Percentiles rank a stretch among this genome's conserved stretches.
Evolutionary conservation across 2,888 invertebrate species (phyloP).

Genomic region (Capitulum mitella): DNA sequence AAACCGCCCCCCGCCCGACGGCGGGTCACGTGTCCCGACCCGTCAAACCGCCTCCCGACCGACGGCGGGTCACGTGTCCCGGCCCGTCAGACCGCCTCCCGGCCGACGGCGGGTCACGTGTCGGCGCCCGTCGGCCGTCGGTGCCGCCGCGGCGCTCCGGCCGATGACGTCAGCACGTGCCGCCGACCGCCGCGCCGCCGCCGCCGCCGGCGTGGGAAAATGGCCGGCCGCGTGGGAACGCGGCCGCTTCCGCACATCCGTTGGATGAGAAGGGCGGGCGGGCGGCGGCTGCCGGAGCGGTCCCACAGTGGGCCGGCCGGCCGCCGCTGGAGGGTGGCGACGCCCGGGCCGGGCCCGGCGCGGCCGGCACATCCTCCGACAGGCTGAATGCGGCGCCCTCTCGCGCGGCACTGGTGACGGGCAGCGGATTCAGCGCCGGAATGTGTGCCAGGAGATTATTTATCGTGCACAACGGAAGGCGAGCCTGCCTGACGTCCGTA

Average conservation of each 20-base stretch:
- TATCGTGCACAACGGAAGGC: no score
- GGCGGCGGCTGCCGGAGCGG: not conserved
- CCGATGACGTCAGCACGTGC: slow-evolving; percentile 15
- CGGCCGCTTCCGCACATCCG: slow-evolving; percentile 17
- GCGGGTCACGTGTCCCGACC: no score
- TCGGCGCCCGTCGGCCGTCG: not conserved
- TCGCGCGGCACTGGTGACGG: no score
- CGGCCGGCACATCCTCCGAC: no score
- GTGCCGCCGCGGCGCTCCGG: no score
- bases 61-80: slow-evolving; percentile 15
- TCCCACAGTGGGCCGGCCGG: not conserved
- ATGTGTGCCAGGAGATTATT: no score
- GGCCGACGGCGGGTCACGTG: slow-evolving; percentile 2
- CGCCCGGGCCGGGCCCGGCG: no score
- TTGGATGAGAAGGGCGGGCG: not conserved
- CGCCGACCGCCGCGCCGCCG: not conserved
- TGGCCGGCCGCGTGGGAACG: not conserved
- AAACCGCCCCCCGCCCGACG: no score
- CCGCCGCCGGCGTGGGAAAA: slow-evolving; percentile 14
- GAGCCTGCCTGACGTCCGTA: no score
- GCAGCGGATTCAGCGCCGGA: no score
- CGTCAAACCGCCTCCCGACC: no score
- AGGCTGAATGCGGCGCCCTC: no score
- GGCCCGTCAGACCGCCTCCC: not conserved
- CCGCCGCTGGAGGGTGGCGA: not conserved